Percentiles rank a stretch among this genome's conserved stretches.
These are phyloP conservation scores for Gila orcuttii DNA, from an alignment of 2,113 vertebrate species.

Conservation along the genomic window DNA sequence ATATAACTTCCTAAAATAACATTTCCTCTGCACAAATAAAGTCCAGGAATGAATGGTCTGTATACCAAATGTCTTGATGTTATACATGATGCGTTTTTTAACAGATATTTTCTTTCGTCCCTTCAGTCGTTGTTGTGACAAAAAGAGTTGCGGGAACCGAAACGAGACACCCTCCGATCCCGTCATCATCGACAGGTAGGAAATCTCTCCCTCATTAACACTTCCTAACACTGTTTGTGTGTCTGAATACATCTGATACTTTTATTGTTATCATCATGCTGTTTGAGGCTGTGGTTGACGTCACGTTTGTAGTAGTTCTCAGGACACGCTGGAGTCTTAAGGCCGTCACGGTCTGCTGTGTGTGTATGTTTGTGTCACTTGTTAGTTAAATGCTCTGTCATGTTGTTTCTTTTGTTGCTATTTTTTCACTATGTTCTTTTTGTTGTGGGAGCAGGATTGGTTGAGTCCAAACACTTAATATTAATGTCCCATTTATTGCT, in stretches of 20 bases:
- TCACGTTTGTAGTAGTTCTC: not conserved
- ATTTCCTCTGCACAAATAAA: not conserved
- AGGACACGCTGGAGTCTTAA: not conserved
- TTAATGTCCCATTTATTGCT: conserved; percentile 24
- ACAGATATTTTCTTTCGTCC: conserved; percentile 21
- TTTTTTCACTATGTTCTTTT: not conserved
- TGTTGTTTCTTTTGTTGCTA: not conserved
- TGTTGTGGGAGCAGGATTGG: conserved; percentile 9
- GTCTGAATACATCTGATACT: not conserved
- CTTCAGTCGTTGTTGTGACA: conserved; percentile 92
- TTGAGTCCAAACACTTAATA: conserved; percentile 6
- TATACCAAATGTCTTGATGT: not conserved
- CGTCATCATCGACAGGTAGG: conserved; percentile 93
- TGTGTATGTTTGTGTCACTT: not conserved
- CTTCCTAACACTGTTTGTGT: not conserved
- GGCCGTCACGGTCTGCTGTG: not conserved
- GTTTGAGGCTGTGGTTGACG: not conserved
- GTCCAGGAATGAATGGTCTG: not conserved
- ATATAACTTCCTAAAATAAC: not conserved
- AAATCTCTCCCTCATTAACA: not conserved
- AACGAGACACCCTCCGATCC: conserved; percentile 97
- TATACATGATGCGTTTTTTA: not conserved
- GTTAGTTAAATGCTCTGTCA: conserved; percentile 15
- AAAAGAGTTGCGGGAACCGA: conserved; percentile 97
- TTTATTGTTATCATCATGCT: not conserved